Evolutionary conservation across 2,888 invertebrate genomes (phyloP).

Genomic region (Sussaba pulchella): DNA sequence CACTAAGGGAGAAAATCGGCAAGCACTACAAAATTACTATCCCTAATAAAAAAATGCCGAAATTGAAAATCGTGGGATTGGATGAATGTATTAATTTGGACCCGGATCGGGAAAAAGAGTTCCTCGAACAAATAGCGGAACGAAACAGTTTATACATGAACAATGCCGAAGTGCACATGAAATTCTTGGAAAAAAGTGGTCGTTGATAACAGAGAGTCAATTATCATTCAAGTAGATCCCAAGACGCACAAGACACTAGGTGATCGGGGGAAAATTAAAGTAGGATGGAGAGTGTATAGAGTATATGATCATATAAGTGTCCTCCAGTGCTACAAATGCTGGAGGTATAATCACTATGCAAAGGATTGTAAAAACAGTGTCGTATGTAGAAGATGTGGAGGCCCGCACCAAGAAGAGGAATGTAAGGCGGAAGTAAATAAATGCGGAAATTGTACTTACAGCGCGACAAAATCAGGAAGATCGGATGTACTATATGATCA

Average conservation of each 20-base stretch:
- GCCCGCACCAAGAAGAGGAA: conserved; percentile 39
- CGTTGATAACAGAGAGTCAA: too few relatives aligned
- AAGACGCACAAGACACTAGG: background rate
- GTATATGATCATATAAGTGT: conserved; percentile 37
- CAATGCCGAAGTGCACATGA: too few relatives aligned
- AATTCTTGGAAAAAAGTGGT: too few relatives aligned
- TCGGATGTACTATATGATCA: conserved; percentile 35
- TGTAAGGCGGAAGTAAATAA: conserved; percentile 41
- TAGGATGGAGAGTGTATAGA: conserved; percentile 48
- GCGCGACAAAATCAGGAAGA: conserved; percentile 32
- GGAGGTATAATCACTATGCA: conserved; percentile 52
- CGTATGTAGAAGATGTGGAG: conserved; percentile 48
- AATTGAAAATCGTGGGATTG: background rate
- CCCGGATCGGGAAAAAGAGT: conserved; percentile 13
- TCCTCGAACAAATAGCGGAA: conserved; percentile 24
- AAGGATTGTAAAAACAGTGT: conserved; percentile 48
- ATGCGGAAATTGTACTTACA: conserved; percentile 49
- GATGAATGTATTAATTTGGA: background rate
- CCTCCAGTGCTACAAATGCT: conserved; percentile 51
- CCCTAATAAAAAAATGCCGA: background rate
- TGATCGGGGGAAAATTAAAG: conserved; percentile 40
- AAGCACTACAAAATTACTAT: background rate
- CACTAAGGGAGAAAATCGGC: background rate
- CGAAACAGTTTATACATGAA: conserved; percentile 19
- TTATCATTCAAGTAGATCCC: too few relatives aligned